Evolutionary conservation across 2,888 invertebrate species (phyloP), one percentile per base, ranked within the genome.

Genomic region (Nasonia oneida): DNA sequence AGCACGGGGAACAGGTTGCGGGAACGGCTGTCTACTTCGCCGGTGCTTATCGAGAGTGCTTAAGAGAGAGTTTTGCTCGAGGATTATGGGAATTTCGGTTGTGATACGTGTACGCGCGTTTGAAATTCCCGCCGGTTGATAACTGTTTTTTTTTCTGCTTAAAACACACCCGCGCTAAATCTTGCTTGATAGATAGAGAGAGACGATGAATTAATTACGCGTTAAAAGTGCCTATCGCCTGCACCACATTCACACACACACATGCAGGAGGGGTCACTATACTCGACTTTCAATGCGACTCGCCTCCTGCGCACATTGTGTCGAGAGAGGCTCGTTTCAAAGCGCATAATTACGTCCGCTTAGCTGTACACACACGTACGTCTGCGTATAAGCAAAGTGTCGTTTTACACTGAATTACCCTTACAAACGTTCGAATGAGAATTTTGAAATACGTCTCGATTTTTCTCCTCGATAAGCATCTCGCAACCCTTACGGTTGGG

Each of bases 281-380:
- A 90, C 90, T 91, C 90, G 89, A 90, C 89, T 90, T 89, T 90
- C 89, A 90, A 91, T 90, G n/a, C 57, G 90, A 89, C 88, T 89
- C 87, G 87, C 87, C 88, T 79, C 83, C n/a, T 64, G 70, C 29
- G 70, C 23, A n/a, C 39, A 84, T 84, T 84, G 83, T 18, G 57
- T 84, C 29, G 8, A 47, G 57, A 57, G 14, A 14, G 57, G n/a
- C 57, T 29, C 14, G 57, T 61, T 78, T 57, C 71, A 74, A 79
- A 84, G 74, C 64, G 53, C 73, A 53, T 79, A 78, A 74, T 74
- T 74, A 57, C 18, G 71, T n/a, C 8, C 57, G 71, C 71, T 39
- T 80, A 50, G 73, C 14, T n/a, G 3, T 23, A n/a, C 23, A n/a
- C 73, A n/a, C 33, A 2, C 67, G 10, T 37, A 15, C 8, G 67